Conservation (phyloP, 2,888 invertebrate species). For the Cephus runcator region DNA sequence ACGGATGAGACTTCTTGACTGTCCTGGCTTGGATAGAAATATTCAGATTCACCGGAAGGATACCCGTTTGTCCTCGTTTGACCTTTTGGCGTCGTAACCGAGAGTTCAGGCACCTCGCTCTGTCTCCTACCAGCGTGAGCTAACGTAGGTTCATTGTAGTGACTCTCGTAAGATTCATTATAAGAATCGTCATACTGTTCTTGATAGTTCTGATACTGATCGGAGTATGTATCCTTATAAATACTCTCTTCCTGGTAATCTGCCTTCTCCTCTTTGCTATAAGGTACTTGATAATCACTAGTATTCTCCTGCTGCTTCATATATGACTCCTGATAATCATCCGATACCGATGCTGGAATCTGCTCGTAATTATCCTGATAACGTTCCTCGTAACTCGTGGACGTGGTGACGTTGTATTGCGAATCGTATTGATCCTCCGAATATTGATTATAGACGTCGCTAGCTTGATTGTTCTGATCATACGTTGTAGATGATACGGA, state of each 20-base stretch:
- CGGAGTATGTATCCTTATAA: slow-evolving; percentile 41
- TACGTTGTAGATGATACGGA: slow-evolving; percentile 14
- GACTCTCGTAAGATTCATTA: slow-evolving; percentile 48
- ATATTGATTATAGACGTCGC: slow-evolving; percentile 32
- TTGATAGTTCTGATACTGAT: slow-evolving; percentile 44
- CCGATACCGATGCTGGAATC: slow-evolving; percentile 31
- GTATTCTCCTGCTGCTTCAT: slow-evolving; percentile 43
- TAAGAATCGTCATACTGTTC: slow-evolving; percentile 48
- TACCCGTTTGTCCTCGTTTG: slow-evolving; percentile 57
- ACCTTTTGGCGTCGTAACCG: slow-evolving; percentile 56
- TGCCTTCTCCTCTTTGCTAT: slow-evolving; percentile 45
- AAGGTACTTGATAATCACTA: slow-evolving; percentile 48
- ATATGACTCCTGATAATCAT: slow-evolving; percentile 45
- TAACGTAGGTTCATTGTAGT: slow-evolving; percentile 41
- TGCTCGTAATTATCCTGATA: slow-evolving; percentile 39
- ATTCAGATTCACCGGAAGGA: slow-evolving; percentile 50
- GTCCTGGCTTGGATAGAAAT: slow-evolving; percentile 48
- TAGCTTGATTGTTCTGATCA: slow-evolving; percentile 20
- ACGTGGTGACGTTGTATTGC: slow-evolving; percentile 36
- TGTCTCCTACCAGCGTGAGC: slow-evolving; percentile 39
- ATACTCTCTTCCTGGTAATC: slow-evolving; percentile 24
- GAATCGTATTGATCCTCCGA: slow-evolving; percentile 46
- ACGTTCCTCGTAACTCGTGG: slow-evolving; percentile 30
- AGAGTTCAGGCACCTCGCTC: slow-evolving; percentile 55
- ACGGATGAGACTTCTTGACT: slow-evolving; percentile 49